These are phyloP conservation scores for Choloepus didactylus DNA, from an alignment of 2,797 vertebrate species.

Conservation along the genomic window DNA sequence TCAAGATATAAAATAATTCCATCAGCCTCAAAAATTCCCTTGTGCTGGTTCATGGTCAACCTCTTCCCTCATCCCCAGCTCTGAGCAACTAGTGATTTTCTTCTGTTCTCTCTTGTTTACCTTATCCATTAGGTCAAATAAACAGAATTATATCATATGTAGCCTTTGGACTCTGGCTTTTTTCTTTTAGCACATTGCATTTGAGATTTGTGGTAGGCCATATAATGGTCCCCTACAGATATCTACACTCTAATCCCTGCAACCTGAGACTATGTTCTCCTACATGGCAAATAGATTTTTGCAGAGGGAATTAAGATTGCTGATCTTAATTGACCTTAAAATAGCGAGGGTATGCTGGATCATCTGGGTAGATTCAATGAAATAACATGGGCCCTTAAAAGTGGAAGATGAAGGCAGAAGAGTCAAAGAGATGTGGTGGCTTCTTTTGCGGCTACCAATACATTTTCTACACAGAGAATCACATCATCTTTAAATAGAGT, in stretches of 20 bases:
- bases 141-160: constrained; percentile 8
- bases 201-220: background rate
- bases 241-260: background rate
- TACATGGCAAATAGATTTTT: background rate
- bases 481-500: background rate
- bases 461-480: background rate
- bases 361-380: background rate
- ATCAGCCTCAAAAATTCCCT: background rate
- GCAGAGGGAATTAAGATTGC: background rate
- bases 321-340: background rate
- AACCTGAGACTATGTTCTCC: background rate
- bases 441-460: background rate
- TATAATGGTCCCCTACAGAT: background rate
- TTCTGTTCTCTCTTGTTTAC: background rate
- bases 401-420: background rate
- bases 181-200: background rate
- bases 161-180: background rate
- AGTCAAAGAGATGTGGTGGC: background rate
- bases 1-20: background rate
- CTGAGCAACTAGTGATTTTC: background rate
- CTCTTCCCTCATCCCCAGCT: background rate
- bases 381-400: background rate
- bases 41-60: background rate
- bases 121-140: background rate
- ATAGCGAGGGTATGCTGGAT: background rate